Conservation (phyloP, 2,113 vertebrate species). For the cattle (Bos taurus) region ARS-UCD2.0 NC_037348.1:45796001-45796500, state of each 20-base stretch:
- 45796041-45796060: slow-evolving; percentile 88
- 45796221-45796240: slow-evolving; percentile 94
- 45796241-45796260: slow-evolving; percentile 86
- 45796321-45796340: slow-evolving; percentile 92
- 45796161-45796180: slow-evolving; percentile 89
- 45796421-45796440: slow-evolving; percentile 69
- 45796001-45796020: slow-evolving; percentile 88
- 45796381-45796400: slow-evolving; percentile 79
- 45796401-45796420: slow-evolving; percentile 74
- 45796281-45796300: slow-evolving; percentile 86
- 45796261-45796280: slow-evolving; percentile 88
- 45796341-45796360: slow-evolving; percentile 88
- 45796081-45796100: slow-evolving; percentile 87
- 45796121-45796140: slow-evolving; percentile 95
- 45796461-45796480: slow-evolving; percentile 75
- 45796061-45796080: slow-evolving; percentile 90
- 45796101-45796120: slow-evolving; percentile 92
- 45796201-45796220: slow-evolving; percentile 94
- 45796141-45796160: slow-evolving; percentile 90
- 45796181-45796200: slow-evolving; percentile 97
- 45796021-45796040: slow-evolving; percentile 94
- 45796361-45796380: slow-evolving; percentile 82
- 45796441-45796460: slow-evolving; percentile 72
- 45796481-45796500: slow-evolving; percentile 63
- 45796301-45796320: slow-evolving; percentile 84